Evolutionary conservation across 1,140 invertebrate species (phyloP), one percentile per base, ranked within the genome.

Genomic region (Temnothorax longispinosus): DNA sequence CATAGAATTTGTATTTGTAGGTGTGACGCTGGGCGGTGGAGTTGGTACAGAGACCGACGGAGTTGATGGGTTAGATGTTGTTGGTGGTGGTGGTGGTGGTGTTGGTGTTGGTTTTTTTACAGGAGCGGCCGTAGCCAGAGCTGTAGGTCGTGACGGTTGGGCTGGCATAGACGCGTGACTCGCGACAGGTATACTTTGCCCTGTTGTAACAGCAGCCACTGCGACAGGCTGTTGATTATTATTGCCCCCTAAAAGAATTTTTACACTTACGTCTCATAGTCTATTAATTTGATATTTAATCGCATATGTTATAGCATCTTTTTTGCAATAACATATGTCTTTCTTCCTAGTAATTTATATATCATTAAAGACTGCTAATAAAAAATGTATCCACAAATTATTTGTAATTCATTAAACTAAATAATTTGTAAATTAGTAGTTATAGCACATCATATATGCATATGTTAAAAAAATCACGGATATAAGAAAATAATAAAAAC

Each of bases 91-190:
- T 67, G 91, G 92, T 75, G 94, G 91, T 64, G 94, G 87, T 69
- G 95, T 92, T 90, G 93, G 87, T 78, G 95, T 92, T 90, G 93
- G 87, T 78, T 95, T 95, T 88, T 95, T 95, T 47, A 92, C 90
- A 56, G 95, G 94, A 13, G 94, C 94, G 13, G 95, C 94, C 8
- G 95, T 94, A 60, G 95, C 94, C 90, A 95, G 82, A n/a, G 95
- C 92, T 18, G 93, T 93, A 3, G 95, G 94, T 85, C 95, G 91
- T 11, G 95, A 91, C 27, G 95, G 95, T 87, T 96, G 96, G 7
- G 94, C 94, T 54, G 95, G 95, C 92, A 96, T 94, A 58, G 94
- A 94, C 6, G 93, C 84, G 77, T 96, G 95, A 93, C 94, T 95
- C 58, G 95, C 94, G 41, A 95, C 92, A 82, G 93, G 88, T 80